Evolutionary conservation across 2,797 vertebrate species (phyloP), one percentile per base, ranked within the genome.

Genomic region (Monodelphis domestica): DNA sequence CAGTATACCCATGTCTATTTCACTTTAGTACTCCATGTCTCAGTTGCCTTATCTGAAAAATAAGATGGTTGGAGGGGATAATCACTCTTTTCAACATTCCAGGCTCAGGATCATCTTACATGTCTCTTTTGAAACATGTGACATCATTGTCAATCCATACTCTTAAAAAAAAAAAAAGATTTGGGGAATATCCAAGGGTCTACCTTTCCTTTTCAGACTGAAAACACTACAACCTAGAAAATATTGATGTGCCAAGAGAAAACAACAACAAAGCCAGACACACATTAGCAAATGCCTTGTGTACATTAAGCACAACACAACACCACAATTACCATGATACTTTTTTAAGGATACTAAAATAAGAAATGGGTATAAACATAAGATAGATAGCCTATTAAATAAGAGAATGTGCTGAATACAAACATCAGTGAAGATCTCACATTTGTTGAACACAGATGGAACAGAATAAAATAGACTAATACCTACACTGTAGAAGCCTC

Each of bases 381-480:
- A 53, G 52, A 54, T 17, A 28, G 38, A 30, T 53, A 84, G 33
- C n/a, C 45, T 55, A 90, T 91, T 91, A 56, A 89, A 88, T 95
- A 92, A 57, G 26, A 0, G 6, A 93, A 93, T 54, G 91, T 94
- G 50, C 53, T 95, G 91, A 63, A 63, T 12, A 90, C 89, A 93
- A 84, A 87, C 88, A 92, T 87, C 45, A 78, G 91, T 95, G 54
- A 87, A 87, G 52, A 7, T 52, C 7, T 94, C 63, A 54, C 89
- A 95, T 95, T 95, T 95, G 93, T 57, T 92, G 55, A 94, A 95
- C 57, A 93, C 95, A 97, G 95, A 96, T 90, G 95, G 90, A 84
- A 93, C 90, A 96, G 54, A 92, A 95, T 91, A 93, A 95, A 95
- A 88, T 5, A 94, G 57, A 93, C 0, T 7, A 7, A 87, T 63